A percentile compares a stretch with the other conserved stretches of the same genome.
These are phyloP conservation scores for Sminthurinus aureus DNA, from an alignment of 2,888 invertebrate genomes.

Conservation along the genomic window DNA sequence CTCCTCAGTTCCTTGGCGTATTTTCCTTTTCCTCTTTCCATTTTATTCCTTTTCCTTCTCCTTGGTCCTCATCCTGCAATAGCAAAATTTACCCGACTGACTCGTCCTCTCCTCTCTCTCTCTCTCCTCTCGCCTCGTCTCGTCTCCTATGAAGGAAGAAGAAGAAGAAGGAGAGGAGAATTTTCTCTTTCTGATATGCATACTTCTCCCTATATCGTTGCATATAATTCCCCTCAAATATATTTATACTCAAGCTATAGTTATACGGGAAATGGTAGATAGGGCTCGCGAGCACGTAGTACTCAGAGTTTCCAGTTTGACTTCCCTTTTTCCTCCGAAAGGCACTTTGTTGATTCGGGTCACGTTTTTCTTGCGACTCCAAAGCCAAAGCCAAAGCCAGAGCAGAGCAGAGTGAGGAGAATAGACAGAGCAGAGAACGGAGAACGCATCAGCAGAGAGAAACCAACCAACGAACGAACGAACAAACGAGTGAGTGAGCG, in stretches of 20 bases:
- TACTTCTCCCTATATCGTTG: background rate
- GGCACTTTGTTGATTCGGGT: conserved; percentile 60
- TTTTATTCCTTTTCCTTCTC: too few species aligned
- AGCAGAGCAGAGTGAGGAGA: conserved; percentile 4
- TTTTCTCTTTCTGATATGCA: background rate
- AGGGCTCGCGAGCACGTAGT: background rate
- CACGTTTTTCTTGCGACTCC: conserved; percentile 51
- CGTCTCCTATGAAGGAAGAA: background rate
- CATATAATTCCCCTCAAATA: background rate
- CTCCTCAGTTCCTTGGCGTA: too few species aligned
- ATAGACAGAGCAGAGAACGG: conserved; percentile 8
- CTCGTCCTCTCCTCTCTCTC: background rate
- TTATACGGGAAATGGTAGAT: conserved; percentile 2
- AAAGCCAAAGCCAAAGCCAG: conserved; percentile 32
- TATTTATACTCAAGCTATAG: background rate
- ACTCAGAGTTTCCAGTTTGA: background rate
- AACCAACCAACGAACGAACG: too few species aligned
- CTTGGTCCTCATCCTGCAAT: too few species aligned
- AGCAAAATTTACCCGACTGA: too few species aligned
- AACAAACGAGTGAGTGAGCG: too few species aligned
- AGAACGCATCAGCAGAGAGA: conserved; percentile 28
- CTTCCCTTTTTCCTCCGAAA: conserved; percentile 30
- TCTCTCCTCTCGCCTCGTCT: background rate
- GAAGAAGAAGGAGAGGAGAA: conserved; percentile 5
- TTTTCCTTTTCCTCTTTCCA: too few species aligned